Conservation (phyloP, 2,113 vertebrate species). For the Aythya baeri region DNA sequence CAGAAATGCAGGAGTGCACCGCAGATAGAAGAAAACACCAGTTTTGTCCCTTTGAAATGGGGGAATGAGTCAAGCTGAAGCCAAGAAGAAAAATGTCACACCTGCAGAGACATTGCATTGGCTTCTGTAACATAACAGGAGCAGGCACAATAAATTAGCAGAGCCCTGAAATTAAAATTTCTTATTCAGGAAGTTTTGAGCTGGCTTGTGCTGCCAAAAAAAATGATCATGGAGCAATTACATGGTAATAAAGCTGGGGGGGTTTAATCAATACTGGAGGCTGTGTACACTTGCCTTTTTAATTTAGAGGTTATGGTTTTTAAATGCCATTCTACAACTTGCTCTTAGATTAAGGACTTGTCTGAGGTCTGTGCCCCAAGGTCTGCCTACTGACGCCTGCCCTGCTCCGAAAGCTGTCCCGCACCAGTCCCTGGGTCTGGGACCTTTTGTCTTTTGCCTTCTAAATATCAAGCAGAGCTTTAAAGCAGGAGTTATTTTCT, state of each 20-base stretch:
- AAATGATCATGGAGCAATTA: constrained; percentile 4
- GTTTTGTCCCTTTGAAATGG: not conserved
- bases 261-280: not conserved
- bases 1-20: not conserved
- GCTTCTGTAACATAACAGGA: not conserved
- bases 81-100: not conserved
- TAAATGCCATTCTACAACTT: not conserved
- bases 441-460: not conserved
- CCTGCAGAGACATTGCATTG: not conserved
- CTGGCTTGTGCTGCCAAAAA: constrained; percentile 17
- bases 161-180: constrained; percentile 51
- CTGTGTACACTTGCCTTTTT: not conserved
- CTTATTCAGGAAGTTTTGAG: constrained; percentile 1
- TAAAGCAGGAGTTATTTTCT: not conserved
- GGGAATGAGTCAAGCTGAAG: not conserved
- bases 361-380: not conserved
- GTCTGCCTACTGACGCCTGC: not conserved
- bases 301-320: not conserved
- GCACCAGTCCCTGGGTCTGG: not conserved
- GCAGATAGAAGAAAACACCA: not conserved
- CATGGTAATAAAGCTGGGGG: constrained; percentile 20
- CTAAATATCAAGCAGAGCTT: not conserved
- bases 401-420: not conserved
- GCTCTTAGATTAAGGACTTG: not conserved
- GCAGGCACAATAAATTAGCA: not conserved